Conservation (phyloP, 2,113 vertebrate genomes). For the Propithecus coquereli region DNA sequence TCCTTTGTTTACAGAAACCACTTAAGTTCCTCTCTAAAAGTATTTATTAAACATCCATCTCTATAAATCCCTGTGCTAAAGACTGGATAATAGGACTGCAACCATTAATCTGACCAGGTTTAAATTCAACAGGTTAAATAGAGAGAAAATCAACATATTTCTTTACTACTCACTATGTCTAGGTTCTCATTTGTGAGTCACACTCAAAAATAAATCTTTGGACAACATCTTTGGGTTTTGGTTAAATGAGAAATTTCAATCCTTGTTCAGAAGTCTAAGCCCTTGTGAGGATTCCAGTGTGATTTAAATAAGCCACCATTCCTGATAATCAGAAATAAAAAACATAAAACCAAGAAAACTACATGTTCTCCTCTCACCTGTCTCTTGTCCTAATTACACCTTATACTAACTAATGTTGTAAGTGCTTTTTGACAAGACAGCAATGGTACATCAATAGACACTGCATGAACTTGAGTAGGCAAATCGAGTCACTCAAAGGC, state of each 20-base stretch:
- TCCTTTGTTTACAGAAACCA: constrained; percentile 39
- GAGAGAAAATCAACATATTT: not conserved
- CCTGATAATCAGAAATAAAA: constrained; percentile 24
- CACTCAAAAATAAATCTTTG: not conserved
- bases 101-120: not conserved
- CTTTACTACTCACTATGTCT: not conserved
- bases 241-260: not conserved
- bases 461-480: constrained; percentile 9
- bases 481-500: constrained; percentile 11
- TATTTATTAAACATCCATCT: not conserved
- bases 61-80: not conserved
- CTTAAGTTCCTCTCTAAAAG: not conserved
- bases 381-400: constrained; percentile 34
- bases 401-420: constrained; percentile 27
- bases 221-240: not conserved
- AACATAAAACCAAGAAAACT: constrained; percentile 40
- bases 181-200: not conserved
- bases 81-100: not conserved
- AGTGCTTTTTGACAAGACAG: constrained; percentile 49
- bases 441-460: constrained; percentile 28
- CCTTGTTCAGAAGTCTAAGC: not conserved
- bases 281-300: not conserved
- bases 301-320: not conserved
- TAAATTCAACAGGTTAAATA: not conserved
- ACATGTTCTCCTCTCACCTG: not conserved